Base-by-base conservation (phyloP, 30 jellyfish, hydroid and myxozoan genomes). In the Nemopilema nomurai region DNA sequence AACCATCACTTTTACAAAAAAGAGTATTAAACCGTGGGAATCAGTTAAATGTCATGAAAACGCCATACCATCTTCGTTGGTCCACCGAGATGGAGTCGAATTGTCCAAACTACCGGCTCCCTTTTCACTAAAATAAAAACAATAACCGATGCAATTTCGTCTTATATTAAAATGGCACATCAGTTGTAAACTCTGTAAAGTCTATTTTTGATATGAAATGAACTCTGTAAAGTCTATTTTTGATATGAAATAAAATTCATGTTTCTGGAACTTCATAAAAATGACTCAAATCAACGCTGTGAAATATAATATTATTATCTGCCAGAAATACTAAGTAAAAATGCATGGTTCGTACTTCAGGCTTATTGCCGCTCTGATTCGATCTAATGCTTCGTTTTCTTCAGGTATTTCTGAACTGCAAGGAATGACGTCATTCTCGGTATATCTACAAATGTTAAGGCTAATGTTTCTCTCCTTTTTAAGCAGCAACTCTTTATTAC, bases 381-480 rank as follows among this genome's bases (percentile, higher is more conserved):
- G 80, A 73, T 76, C 85, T 33, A 49, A 27, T 57, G 96, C 96
- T 51, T 78, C 87, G 75, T 78, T 70, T 33, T 87, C 96, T 4
- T 68, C 85, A 0, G 87, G 91, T 23, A 51, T 72, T 51, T 87
- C 96, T 17, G 91, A 67, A 64, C 66, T 29, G 80, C 96, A 87
- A 1, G 96, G 96, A 17, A 87, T 87, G 28, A 87, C 90, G 69
- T 87, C 96, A 24, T 64, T 79, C 64, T 87, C 96, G 23, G 87
- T 67, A 69, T 87, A 87, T 87, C 96, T 87, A 1, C 8, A 17
- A 4, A 73, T 6, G 53, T 49, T 85, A 1, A 75, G 68, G 82
- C 1, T 41, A 13, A 41, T 13, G 57, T 13, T 41, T 13, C 13
- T 41, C 13, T 3, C 13, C 13, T 41, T n/a, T n/a, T n/a, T n/a